A percentile compares a stretch with the other conserved stretches of the same genome.
These are phyloP conservation scores for Todiramphus chloris DNA, from an alignment of 2,113 vertebrate species.

Conservation along the genomic window DNA sequence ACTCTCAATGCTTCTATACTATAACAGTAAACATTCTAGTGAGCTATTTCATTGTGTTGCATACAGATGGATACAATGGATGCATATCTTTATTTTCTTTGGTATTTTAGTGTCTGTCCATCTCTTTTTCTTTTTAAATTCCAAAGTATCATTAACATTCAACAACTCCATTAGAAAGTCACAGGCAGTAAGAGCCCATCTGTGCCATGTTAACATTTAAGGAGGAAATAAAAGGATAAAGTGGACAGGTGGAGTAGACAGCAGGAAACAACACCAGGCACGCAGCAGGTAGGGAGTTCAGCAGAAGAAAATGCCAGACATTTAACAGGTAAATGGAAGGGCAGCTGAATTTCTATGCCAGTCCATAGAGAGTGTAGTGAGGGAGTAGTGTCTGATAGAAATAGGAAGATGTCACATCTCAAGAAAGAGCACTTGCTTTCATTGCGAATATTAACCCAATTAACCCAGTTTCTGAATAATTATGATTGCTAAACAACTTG, in stretches of 20 bases:
- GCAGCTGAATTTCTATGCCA: conserved; percentile 37
- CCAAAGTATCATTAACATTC: conserved; percentile 51
- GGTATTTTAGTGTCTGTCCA: background rate
- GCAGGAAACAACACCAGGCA: conserved; percentile 48
- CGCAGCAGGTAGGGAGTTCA: conserved; percentile 50
- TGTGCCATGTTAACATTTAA: conserved; percentile 64
- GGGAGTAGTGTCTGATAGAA: background rate
- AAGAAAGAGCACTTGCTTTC: conserved; percentile 2
- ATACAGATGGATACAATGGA: background rate
- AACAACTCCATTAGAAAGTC: conserved; percentile 62
- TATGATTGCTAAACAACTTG: background rate
- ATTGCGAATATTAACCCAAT: conserved; percentile 33
- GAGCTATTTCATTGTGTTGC: background rate
- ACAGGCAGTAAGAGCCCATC: conserved; percentile 52
- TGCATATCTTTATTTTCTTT: conserved; percentile 30
- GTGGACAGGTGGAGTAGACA: conserved; percentile 60
- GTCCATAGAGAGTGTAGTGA: background rate
- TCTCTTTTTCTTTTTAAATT: conserved; percentile 41
- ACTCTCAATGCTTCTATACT: background rate
- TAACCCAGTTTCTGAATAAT: conserved; percentile 23
- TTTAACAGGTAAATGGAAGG: conserved; percentile 63
- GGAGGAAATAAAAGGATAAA: conserved; percentile 65
- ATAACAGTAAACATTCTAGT: background rate
- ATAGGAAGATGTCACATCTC: background rate
- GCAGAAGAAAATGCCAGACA: conserved; percentile 53